phyloP scores from a whole-genome alignment of 2,113 vertebrate species.

The Myocastor coypus region DNA sequence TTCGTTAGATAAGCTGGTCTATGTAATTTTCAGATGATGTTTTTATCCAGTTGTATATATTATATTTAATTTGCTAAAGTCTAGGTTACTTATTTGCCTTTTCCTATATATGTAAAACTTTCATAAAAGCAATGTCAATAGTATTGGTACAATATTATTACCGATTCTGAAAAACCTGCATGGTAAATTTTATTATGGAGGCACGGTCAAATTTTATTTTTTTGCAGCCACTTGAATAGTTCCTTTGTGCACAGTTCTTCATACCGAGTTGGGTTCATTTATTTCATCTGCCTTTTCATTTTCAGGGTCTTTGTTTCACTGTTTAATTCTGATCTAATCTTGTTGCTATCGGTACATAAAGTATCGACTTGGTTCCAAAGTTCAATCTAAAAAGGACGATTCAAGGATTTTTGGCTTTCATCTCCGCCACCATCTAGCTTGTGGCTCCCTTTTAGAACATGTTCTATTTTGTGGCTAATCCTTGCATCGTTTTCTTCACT shows the following conservation, averaged over 20 bases:
- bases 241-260: neutral
- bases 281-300: conserved; percentile 3
- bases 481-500: neutral
- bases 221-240: neutral
- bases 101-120: neutral
- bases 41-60: neutral
- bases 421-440: neutral
- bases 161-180: neutral
- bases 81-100: conserved; percentile 5
- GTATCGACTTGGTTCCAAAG: neutral
- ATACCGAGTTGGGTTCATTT: neutral
- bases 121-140: conserved; percentile 21
- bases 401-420: neutral
- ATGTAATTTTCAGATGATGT: neutral
- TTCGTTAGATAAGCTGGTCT: neutral
- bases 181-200: neutral
- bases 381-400: neutral
- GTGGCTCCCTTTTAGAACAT: neutral
- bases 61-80: conserved; percentile 17
- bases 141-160: neutral
- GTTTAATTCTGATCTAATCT: neutral
- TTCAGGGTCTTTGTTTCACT: neutral
- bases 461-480: neutral
- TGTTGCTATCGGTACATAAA: neutral
- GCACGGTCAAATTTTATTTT: neutral